Evolutionary conservation across 2,888 invertebrate genomes (phyloP).

Genomic region (Mystacides longicornis): DNA sequence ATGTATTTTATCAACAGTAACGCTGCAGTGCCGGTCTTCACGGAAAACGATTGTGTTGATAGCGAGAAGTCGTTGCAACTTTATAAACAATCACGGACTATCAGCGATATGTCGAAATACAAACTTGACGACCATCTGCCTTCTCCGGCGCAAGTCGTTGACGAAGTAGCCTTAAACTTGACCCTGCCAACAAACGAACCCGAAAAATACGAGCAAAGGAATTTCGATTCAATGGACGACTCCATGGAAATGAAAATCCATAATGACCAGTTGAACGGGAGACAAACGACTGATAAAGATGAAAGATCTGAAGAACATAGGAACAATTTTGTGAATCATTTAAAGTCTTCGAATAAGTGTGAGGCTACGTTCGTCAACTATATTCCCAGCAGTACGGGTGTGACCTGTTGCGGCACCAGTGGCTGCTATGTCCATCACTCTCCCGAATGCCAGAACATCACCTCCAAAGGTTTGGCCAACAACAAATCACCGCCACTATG

Average conservation of each 20-base stretch:
- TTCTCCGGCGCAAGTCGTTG: slow-evolving; percentile 30
- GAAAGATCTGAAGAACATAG: not conserved
- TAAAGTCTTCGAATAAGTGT: not conserved
- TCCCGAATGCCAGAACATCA: not conserved
- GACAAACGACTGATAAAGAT: not conserved
- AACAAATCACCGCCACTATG: not conserved
- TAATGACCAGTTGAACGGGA: too few relatives aligned
- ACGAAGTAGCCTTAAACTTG: slow-evolving; percentile 28
- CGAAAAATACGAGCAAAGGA: slow-evolving; percentile 18
- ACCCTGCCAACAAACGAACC: not conserved
- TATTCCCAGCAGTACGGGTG: not conserved
- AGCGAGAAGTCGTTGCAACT: not conserved
- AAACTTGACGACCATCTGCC: slow-evolving; percentile 42
- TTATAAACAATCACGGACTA: slow-evolving; percentile 36
- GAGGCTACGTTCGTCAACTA: not conserved
- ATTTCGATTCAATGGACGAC: slow-evolving; percentile 13
- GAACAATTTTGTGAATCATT: not conserved
- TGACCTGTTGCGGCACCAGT: not conserved
- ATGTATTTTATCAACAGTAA: too few relatives aligned
- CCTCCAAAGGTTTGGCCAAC: not conserved
- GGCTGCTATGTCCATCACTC: not conserved
- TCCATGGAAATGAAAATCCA: not conserved
- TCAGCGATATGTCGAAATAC: too few relatives aligned
- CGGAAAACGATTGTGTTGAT: not conserved
- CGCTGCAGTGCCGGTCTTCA: too few relatives aligned